These are phyloP conservation scores for Drosophila pachea DNA, from an alignment of 1,140 invertebrate species.

Conservation along the genomic window DNA sequence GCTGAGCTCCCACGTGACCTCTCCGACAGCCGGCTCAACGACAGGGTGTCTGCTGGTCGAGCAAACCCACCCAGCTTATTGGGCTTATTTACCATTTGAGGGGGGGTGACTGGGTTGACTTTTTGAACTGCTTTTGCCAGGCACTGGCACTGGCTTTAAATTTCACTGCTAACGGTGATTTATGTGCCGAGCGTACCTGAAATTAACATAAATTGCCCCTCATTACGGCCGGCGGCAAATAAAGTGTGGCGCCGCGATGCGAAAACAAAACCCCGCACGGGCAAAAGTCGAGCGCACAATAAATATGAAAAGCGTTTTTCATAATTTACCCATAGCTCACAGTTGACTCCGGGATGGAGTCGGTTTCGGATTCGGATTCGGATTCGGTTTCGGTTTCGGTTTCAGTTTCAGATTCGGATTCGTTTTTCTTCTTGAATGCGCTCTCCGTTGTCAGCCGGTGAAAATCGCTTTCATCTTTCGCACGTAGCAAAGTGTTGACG, in stretches of 20 bases:
- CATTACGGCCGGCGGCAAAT: slow-evolving; percentile 54
- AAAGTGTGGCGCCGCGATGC: slow-evolving; percentile 24
- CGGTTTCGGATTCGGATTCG: slow-evolving; percentile 27
- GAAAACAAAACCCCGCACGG: slow-evolving; percentile 16
- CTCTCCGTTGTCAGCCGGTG: slow-evolving; percentile 36
- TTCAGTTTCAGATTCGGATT: slow-evolving; percentile 21
- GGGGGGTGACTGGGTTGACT: slow-evolving; percentile 12
- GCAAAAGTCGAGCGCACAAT: slow-evolving; percentile 55
- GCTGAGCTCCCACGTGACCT: background rate
- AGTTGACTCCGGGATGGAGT: slow-evolving; percentile 30
- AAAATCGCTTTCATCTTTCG: slow-evolving; percentile 71
- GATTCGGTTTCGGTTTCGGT: slow-evolving; percentile 7
- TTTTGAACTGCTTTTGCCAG: slow-evolving; percentile 28
- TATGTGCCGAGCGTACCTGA: slow-evolving; percentile 68
- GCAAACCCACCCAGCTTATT: background rate
- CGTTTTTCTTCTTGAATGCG: slow-evolving; percentile 29
- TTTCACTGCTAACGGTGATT: slow-evolving; percentile 68
- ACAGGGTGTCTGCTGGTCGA: background rate
- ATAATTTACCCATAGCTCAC: slow-evolving; percentile 22
- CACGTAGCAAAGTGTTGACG: slow-evolving; percentile 34
- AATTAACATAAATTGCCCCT: slow-evolving; percentile 75
- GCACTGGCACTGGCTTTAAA: slow-evolving; percentile 48
- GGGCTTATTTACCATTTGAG: slow-evolving; percentile 48
- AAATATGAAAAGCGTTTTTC: slow-evolving; percentile 68
- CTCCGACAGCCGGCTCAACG: too few species aligned